phyloP scores from a whole-genome alignment of 2,888 invertebrate genomes.

The Parnassius glacialis region DNA sequence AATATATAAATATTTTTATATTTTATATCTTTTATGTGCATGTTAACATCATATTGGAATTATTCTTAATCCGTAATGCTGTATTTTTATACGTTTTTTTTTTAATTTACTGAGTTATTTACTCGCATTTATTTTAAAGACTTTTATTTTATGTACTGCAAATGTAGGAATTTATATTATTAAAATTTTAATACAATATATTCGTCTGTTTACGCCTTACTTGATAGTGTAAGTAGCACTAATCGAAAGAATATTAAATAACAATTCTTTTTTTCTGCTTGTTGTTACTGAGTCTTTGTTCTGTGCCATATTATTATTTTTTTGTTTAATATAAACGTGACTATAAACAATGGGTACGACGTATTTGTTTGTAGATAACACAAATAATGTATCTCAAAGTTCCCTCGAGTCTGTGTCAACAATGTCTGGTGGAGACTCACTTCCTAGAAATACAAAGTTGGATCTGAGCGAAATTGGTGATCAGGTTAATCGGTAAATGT shows the following conservation, averaged over 20 bases:
- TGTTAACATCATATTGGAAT: too few species aligned
- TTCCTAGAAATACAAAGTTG: conserved; percentile 64
- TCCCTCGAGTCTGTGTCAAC: conserved; percentile 89
- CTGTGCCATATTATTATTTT: conserved; percentile 10
- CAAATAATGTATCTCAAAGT: conserved; percentile 87
- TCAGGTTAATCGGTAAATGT: conserved; percentile 73
- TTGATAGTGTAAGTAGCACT: too few species aligned
- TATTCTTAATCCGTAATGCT: too few species aligned
- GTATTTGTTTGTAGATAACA: conserved; percentile 74
- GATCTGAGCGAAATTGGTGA: conserved; percentile 74
- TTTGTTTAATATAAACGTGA: conserved; percentile 5
- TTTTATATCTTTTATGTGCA: too few species aligned
- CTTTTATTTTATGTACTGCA: not conserved
- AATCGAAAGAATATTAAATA: too few species aligned
- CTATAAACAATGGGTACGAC: conserved; percentile 20
- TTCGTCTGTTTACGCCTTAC: too few species aligned
- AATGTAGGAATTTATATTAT: not conserved
- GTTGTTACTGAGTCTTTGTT: not conserved
- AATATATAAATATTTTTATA: too few species aligned
- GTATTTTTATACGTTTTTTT: too few species aligned
- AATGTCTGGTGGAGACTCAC: conserved; percentile 82
- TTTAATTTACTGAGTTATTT: too few species aligned
- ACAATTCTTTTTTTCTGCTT: not conserved
- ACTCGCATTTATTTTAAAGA: not conserved
- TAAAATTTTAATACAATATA: not conserved